These are phyloP conservation scores for Zaprionus lachaisei DNA, from an alignment of 1,140 invertebrate genomes.

Conservation along the genomic window DNA sequence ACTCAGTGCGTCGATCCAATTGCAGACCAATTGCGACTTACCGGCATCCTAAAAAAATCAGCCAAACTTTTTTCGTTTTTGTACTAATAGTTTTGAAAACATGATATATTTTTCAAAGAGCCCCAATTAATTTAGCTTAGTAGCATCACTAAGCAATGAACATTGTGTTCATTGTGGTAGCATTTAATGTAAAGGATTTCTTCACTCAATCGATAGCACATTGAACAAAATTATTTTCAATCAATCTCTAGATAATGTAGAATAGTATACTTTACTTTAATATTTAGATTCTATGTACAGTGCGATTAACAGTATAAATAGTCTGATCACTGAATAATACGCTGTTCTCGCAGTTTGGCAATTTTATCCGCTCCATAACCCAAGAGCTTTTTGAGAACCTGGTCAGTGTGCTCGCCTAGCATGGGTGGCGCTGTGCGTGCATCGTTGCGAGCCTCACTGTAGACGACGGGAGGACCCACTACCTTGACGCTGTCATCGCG, in stretches of 20 bases:
- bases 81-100: not conserved
- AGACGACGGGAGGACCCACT: conserved; percentile 94
- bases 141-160: not conserved
- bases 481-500: conserved; percentile 90
- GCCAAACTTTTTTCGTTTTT: not conserved
- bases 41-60: conserved; percentile 28
- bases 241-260: not conserved
- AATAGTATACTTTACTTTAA: not conserved
- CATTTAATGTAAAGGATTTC: not conserved
- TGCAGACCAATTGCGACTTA: not conserved
- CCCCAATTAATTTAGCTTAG: too few relatives aligned
- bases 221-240: not conserved
- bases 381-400: conserved; percentile 90
- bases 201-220: too few relatives aligned
- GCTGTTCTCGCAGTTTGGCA: conserved; percentile 41
- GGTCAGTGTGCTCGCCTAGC: conserved; percentile 94
- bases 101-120: not conserved
- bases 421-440: conserved; percentile 91
- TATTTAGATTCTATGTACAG: not conserved
- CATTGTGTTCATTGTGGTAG: not conserved
- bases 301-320: not conserved
- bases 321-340: conserved; percentile 56
- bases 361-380: conserved; percentile 85
- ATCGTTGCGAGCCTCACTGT: conserved; percentile 89
- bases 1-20: not conserved